phyloP scores from a whole-genome alignment of 2,888 invertebrate species.

The Oscheius sp. region DNA sequence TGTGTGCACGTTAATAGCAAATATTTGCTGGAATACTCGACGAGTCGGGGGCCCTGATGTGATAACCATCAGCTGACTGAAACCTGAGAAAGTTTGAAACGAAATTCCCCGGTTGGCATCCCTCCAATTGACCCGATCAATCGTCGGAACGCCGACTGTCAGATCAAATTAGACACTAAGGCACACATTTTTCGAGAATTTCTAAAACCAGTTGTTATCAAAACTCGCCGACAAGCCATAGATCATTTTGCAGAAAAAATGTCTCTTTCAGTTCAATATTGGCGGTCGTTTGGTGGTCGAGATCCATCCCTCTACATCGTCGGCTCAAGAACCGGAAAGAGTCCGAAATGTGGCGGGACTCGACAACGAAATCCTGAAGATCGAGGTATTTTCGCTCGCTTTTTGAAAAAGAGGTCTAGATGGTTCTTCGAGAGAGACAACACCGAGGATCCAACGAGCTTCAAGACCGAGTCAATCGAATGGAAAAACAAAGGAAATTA shows the following conservation, averaged over 20 bases:
- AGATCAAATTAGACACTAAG: not conserved
- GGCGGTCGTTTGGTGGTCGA: constrained; percentile 55
- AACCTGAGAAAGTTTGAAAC: not conserved
- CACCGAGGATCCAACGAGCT: constrained; percentile 33
- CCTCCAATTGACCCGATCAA: not conserved
- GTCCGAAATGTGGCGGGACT: constrained; percentile 39
- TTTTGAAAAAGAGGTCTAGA: constrained; percentile 5
- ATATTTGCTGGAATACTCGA: constrained; percentile 24
- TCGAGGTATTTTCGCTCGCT: constrained; percentile 31
- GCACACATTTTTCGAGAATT: not conserved
- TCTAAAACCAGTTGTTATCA: constrained; percentile 8
- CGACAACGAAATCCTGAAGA: constrained; percentile 48
- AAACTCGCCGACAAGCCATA: constrained; percentile 8
- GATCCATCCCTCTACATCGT: constrained; percentile 53
- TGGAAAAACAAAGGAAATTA: constrained; percentile 29
- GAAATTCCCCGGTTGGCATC: not conserved
- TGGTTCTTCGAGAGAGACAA: constrained; percentile 37
- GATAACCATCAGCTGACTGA: constrained; percentile 27
- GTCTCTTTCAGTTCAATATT: constrained; percentile 37
- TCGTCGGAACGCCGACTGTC: not conserved
- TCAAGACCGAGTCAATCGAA: constrained; percentile 24
- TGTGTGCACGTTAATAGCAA: not conserved
- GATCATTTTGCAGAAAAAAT: constrained; percentile 13
- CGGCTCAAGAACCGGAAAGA: constrained; percentile 23
- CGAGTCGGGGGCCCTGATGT: not conserved